Percentiles rank a stretch among this genome's conserved stretches.
phyloP scores from a whole-genome alignment of 2,888 invertebrate genomes.

The Tenodera sinensis region DNA sequence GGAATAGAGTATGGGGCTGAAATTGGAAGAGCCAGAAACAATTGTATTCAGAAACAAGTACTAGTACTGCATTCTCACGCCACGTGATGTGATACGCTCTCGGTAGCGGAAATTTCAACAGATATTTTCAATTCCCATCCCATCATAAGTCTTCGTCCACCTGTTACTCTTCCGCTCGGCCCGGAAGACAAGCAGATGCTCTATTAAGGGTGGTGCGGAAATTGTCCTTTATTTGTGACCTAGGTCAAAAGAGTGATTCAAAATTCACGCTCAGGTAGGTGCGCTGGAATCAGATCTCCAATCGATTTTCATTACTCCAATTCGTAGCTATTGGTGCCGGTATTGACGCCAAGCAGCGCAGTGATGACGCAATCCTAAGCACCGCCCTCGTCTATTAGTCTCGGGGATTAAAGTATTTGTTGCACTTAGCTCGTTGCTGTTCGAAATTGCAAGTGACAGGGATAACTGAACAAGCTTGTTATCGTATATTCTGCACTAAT shows the following conservation, averaged over 20 bases:
- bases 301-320: background rate
- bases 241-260: background rate
- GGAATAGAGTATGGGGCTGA: too few relatives aligned
- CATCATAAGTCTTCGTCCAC: background rate
- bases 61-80: too few relatives aligned
- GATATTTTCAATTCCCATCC: background rate
- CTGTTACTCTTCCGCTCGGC: background rate
- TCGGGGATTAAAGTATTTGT: too few relatives aligned
- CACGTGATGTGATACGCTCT: too few relatives aligned
- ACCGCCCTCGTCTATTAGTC: background rate
- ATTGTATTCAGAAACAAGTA: too few relatives aligned
- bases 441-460: background rate
- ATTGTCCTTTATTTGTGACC: background rate
- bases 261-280: background rate
- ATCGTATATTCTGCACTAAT: too few relatives aligned
- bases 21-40: too few relatives aligned
- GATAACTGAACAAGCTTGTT: too few relatives aligned
- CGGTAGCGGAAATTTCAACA: too few relatives aligned
- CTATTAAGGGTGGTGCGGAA: background rate
- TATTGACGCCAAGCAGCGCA: background rate
- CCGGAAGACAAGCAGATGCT: background rate
- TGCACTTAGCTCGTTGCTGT: background rate
- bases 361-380: background rate
- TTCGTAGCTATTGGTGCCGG: background rate
- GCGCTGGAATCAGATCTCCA: background rate